These are phyloP conservation scores for Thymelicus acteon DNA, from an alignment of 2,888 invertebrate genomes.

Conservation along the genomic window DNA sequence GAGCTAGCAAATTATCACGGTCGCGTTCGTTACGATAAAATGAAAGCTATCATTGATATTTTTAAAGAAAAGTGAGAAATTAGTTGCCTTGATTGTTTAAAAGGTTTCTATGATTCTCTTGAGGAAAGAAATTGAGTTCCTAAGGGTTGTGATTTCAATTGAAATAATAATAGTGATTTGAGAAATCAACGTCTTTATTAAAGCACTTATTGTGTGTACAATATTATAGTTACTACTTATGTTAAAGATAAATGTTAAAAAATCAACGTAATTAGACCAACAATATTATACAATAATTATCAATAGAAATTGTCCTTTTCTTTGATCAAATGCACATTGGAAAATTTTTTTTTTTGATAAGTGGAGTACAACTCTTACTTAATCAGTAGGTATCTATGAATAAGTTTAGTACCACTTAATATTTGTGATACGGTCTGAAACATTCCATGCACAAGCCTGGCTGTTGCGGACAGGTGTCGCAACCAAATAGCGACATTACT, in stretches of 20 bases:
- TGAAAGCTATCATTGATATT: constrained; percentile 12
- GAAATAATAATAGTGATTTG: constrained; percentile 16
- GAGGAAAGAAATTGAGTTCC: neutral
- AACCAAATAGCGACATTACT: constrained; percentile 38
- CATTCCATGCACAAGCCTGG: constrained; percentile 44
- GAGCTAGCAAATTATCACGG: constrained; percentile 21
- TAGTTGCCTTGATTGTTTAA: constrained; percentile 4
- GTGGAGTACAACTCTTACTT: constrained; percentile 13
- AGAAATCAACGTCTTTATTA: constrained; percentile 9
- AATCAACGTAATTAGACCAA: constrained; percentile 6
- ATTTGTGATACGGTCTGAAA: constrained; percentile 41
- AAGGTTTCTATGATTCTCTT: constrained; percentile 14
- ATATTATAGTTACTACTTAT: constrained; percentile 4
- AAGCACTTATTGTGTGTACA: constrained; percentile 4
- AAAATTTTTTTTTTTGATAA: constrained; percentile 12
- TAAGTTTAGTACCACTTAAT: constrained; percentile 34
- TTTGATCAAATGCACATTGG: constrained; percentile 13
- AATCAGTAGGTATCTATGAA: constrained; percentile 13
- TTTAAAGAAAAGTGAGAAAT: neutral
- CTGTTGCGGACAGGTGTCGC: constrained; percentile 40
- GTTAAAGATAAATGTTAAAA: constrained; percentile 4
- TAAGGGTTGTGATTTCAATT: constrained; percentile 8
- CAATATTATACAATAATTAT: constrained; percentile 13
- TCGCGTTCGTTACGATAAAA: constrained; percentile 14
- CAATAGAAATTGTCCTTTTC: constrained; percentile 13